Evolutionary conservation across 2,888 invertebrate species (phyloP).

Genomic region (Tinea pellionella): DNA sequence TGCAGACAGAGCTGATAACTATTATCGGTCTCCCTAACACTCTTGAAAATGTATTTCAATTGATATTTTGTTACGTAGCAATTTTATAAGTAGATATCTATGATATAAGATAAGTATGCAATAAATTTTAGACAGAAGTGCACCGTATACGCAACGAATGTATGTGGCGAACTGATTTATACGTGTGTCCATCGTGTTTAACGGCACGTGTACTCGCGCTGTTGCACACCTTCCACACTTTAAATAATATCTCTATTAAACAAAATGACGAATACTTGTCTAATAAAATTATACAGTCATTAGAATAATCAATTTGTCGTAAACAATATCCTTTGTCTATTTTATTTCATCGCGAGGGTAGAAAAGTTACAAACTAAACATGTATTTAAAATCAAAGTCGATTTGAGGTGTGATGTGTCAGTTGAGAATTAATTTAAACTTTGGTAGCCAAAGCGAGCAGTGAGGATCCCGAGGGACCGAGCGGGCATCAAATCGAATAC

Average conservation of each 20-base stretch:
- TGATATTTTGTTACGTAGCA: too few relatives aligned
- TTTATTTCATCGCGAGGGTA: neutral
- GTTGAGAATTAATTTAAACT: constrained; percentile 66
- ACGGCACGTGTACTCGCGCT: constrained; percentile 30
- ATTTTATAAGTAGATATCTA: too few relatives aligned
- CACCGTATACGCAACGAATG: constrained; percentile 47
- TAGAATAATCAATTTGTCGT: neutral
- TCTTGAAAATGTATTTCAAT: too few relatives aligned
- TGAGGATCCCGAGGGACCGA: constrained; percentile 47
- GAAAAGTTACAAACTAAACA: constrained; percentile 12
- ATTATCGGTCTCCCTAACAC: too few relatives aligned
- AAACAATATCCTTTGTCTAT: neutral
- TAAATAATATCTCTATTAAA: neutral
- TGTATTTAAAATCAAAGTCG: constrained; percentile 46
- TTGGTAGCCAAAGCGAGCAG: constrained; percentile 55
- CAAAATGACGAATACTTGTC: neutral
- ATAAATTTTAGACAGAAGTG: constrained; percentile 35
- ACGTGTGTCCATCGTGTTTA: constrained; percentile 35
- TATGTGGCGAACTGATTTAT: constrained; percentile 45
- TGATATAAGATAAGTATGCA: too few relatives aligned
- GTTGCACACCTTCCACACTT: neutral
- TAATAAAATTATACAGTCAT: neutral
- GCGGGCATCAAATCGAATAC: constrained; percentile 61
- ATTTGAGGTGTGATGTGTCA: constrained; percentile 51
- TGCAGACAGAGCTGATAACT: too few relatives aligned